These are phyloP conservation scores for Eidolon dupreanum DNA, from an alignment of 2,797 vertebrate genomes.

Conservation along the genomic window DNA sequence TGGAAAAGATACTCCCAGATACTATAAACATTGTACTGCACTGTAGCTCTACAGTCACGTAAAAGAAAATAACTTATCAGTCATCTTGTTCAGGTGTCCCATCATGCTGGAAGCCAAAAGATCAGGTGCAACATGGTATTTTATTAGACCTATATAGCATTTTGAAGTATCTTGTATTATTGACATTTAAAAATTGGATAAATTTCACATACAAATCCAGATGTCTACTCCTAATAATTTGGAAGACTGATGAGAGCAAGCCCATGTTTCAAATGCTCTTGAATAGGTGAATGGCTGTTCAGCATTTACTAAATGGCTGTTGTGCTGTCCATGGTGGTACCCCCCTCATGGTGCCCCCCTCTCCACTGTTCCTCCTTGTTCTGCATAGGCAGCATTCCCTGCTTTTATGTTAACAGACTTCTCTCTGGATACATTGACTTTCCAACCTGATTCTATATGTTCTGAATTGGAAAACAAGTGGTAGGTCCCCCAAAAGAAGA, in stretches of 20 bases:
- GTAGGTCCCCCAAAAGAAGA: neutral
- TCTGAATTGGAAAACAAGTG: neutral
- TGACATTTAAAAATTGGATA: neutral
- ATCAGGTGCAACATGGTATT: neutral
- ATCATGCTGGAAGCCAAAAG: neutral
- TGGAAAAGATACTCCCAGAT: neutral
- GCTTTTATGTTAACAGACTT: neutral
- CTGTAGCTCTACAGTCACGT: neutral
- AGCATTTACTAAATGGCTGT: neutral
- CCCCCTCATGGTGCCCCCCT: neutral
- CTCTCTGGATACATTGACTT: neutral
- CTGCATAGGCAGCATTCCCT: neutral
- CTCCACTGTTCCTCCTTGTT: neutral
- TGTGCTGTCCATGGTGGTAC: neutral
- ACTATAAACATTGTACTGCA: neutral
- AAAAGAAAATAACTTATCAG: neutral
- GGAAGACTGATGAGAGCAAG: neutral
- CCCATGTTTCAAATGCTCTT: neutral
- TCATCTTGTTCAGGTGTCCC: neutral
- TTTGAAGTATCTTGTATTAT: neutral
- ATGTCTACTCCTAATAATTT: neutral
- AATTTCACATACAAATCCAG: neutral
- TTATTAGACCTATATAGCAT: neutral
- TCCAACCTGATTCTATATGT: neutral
- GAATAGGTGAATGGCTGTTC: neutral